A percentile compares a stretch with the other conserved stretches of the same genome.
Conservation (phyloP, 1,140 invertebrate genomes). For the Meloidogyne floridensis region DNA sequence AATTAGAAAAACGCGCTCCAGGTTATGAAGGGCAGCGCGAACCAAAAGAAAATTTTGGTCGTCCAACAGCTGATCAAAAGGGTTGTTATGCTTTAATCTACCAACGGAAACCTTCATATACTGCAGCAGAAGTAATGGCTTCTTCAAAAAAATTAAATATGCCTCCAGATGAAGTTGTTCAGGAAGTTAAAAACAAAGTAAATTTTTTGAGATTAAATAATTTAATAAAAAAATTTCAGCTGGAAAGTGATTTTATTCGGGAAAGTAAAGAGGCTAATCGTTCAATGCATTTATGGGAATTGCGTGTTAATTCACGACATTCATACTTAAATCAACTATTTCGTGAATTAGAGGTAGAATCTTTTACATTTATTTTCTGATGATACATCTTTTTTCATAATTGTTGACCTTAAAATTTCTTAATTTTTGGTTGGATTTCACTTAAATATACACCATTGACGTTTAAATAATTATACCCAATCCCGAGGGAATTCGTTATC, state of each 20-base stretch:
- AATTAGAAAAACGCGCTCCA: constrained; percentile 35
- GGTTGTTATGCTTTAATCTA: constrained; percentile 59
- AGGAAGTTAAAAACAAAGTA: constrained; percentile 40
- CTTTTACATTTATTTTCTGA: no score
- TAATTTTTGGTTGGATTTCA: no score
- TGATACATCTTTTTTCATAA: no score
- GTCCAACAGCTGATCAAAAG: constrained; percentile 49
- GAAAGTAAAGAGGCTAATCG: constrained; percentile 44
- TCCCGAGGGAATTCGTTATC: no score
- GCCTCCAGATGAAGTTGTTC: constrained; percentile 31
- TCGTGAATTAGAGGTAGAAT: constrained; percentile 45
- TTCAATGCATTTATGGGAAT: constrained; percentile 40
- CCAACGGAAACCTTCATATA: background rate
- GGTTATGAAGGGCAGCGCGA: constrained; percentile 26
- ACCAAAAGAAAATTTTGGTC: constrained; percentile 6
- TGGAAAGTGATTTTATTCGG: constrained; percentile 31
- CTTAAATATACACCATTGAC: no score
- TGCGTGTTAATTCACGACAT: constrained; percentile 16
- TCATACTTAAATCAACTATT: constrained; percentile 32
- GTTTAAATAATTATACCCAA: no score
- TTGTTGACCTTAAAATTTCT: no score
- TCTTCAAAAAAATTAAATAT: background rate
- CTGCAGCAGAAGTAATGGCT: background rate
- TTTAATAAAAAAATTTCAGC: constrained; percentile 35
- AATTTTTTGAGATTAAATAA: background rate